Percentiles rank a stretch among this genome's conserved stretches.
Evolutionary conservation across 2,797 vertebrate genomes (phyloP).

Genomic region (Acanthurus leucopareius): DNA sequence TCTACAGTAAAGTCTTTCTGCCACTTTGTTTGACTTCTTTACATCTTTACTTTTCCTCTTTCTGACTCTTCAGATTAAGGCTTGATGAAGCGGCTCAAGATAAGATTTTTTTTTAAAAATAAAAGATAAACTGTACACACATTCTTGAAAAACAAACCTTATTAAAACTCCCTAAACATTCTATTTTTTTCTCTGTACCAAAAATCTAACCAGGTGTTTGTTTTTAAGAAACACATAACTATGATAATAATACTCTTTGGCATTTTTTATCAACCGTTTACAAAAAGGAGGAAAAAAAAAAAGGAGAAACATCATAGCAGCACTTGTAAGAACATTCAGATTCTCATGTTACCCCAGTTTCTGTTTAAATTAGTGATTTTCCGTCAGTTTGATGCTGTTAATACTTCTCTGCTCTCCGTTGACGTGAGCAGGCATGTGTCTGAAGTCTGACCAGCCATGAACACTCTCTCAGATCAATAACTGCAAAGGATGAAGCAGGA

Average conservation of each 20-base stretch:
- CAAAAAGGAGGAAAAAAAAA: constrained; percentile 29
- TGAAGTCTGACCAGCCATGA: constrained; percentile 70
- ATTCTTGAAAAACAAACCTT: constrained; percentile 83
- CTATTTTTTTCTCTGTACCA: constrained; percentile 74
- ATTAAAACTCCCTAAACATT: constrained; percentile 56
- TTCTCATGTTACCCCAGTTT: constrained; percentile 73
- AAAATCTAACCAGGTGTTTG: constrained; percentile 69
- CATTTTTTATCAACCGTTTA: constrained; percentile 84
- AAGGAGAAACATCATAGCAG: constrained; percentile 88
- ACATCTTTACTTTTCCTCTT: not conserved
- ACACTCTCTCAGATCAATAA: constrained; percentile 31
- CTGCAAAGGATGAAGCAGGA: constrained; percentile 35
- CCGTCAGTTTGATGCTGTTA: constrained; percentile 66
- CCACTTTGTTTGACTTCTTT: constrained; percentile 4
- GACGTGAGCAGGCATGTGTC: constrained; percentile 75
- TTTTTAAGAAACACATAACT: constrained; percentile 66
- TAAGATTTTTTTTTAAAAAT: constrained; percentile 28
- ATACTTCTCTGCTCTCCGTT: constrained; percentile 69
- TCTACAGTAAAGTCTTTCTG: not conserved
- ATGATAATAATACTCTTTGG: constrained; percentile 93
- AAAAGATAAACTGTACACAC: constrained; percentile 87
- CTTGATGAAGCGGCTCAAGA: constrained; percentile 74
- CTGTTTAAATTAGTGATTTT: constrained; percentile 55
- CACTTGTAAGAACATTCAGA: constrained; percentile 89
- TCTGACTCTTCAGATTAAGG: constrained; percentile 45